Base-by-base conservation (phyloP, 2,888 invertebrate species). In the Chrysina gloriosa region DNA sequence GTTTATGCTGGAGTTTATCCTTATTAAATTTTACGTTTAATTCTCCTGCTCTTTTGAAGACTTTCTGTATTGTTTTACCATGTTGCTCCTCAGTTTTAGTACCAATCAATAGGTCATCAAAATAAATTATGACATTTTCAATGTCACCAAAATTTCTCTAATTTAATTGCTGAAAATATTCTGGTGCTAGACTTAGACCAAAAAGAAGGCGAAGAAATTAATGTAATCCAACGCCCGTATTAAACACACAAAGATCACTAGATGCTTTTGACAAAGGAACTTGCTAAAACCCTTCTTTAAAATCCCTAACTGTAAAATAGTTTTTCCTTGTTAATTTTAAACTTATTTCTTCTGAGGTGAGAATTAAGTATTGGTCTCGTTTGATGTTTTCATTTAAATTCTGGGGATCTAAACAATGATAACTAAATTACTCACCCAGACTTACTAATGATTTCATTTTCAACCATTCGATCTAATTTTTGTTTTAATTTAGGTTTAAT, bases 251-350 rank as follows among this genome's bases (percentile, higher is more conserved):
- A 0, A 73, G 36, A 39, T 74, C 67, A 14, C 67, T 36, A 63
- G 71, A 70, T 66, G 71, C 50, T 63, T 75, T 64, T 45, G 69
- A 65, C 1, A 77, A 50, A 36, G 48, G 50, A 7, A 75, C 68
- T 39, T 74, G 73, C 61, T 71, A 76, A 66, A 76, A 76, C 4
- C 72, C 76, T 52, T 71, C 45, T 14, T 68, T 67, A 9, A 66
- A 67, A 67, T 76, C 75, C 2, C 75, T 39, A 19, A 65, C 63
- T 5, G 68, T 70, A 50, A 71, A 67, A 3, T 23, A 27, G 3
- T 48, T 47, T 39, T 21, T 14, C 5, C 39, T 31, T 9, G 3
- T 39, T 47, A 72, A 67, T 67, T 72, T 71, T 14, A 14, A 45
- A 19, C 58, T 54, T 21, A 72, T 69, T 66, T 70, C 65, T n/a